These are phyloP conservation scores for Mactra quadrangularis DNA, from an alignment of 1,140 invertebrate genomes.

Conservation along the genomic window DNA sequence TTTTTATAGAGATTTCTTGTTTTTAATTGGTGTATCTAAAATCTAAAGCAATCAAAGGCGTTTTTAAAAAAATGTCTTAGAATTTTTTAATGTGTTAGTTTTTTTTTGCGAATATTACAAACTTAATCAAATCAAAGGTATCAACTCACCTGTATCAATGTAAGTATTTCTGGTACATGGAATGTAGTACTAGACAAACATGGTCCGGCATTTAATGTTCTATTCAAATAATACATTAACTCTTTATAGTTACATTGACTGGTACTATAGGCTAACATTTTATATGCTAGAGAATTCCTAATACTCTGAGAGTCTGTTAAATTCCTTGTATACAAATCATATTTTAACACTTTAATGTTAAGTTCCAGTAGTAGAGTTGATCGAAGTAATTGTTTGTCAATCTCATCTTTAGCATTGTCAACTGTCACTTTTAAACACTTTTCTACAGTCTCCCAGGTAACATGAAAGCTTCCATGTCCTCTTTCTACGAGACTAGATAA, in stretches of 20 bases:
- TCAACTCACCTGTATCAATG: conserved; percentile 22
- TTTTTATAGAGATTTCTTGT: too few species aligned
- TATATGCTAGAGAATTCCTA: background rate
- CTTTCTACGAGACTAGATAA: background rate
- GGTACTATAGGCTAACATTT: conserved; percentile 35
- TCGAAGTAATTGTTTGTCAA: background rate
- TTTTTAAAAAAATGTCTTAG: too few species aligned
- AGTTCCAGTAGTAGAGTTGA: conserved; percentile 13
- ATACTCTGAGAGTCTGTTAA: background rate
- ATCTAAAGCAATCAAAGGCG: too few species aligned
- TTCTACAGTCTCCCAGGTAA: conserved; percentile 23
- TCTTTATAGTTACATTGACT: background rate
- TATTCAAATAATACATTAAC: conserved; percentile 24
- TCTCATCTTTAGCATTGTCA: background rate
- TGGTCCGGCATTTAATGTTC: background rate
- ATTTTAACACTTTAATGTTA: background rate
- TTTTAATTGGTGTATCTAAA: too few species aligned
- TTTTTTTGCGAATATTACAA: too few species aligned
- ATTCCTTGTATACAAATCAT: conserved; percentile 5
- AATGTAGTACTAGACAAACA: background rate
- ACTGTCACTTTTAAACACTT: background rate
- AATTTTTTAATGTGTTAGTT: too few species aligned
- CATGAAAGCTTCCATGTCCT: background rate
- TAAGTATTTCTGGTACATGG: conserved; percentile 5
- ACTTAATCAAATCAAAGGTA: too few species aligned